phyloP scores from a whole-genome alignment of 1,140 invertebrate genomes.

The Bathynomus jamesi region DNA sequence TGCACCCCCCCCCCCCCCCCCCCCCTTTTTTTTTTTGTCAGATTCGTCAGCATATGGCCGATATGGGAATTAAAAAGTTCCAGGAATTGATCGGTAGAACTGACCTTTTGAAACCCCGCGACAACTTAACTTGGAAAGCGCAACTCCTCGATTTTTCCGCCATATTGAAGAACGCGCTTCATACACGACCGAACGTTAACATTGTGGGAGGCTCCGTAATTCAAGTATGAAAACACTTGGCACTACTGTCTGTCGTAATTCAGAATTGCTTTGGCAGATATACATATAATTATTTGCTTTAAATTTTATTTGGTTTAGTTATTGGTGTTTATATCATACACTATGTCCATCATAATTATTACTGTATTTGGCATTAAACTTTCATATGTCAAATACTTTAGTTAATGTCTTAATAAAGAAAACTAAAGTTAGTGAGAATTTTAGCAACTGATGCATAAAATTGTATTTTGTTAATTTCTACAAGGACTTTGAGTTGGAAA shows the following conservation, averaged over 20 bases:
- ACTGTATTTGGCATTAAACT: no score
- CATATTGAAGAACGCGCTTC: slow-evolving; percentile 80
- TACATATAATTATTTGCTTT: neutral
- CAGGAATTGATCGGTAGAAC: slow-evolving; percentile 92
- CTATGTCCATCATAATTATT: no score
- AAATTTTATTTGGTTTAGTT: slow-evolving; percentile 4
- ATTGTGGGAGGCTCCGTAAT: slow-evolving; percentile 79
- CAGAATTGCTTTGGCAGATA: neutral
- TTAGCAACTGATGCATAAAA: no score
- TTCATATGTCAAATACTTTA: no score
- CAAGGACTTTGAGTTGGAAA: slow-evolving; percentile 86
- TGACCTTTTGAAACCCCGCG: slow-evolving; percentile 65
- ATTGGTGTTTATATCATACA: neutral
- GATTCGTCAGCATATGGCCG: slow-evolving; percentile 80
- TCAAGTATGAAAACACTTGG: no score
- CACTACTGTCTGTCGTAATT: no score
- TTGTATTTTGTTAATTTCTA: neutral
- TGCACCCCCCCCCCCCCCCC: no score
- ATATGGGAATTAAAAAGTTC: slow-evolving; percentile 77
- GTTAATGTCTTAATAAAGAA: no score
- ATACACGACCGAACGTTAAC: slow-evolving; percentile 78
- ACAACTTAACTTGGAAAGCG: slow-evolving; percentile 64
- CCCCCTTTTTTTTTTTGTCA: slow-evolving; percentile 42
- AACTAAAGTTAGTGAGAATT: no score
- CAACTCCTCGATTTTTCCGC: slow-evolving; percentile 72